Evolutionary conservation across 2,797 vertebrate genomes (phyloP).

Genomic region (Gymnodraco acuticeps): DNA sequence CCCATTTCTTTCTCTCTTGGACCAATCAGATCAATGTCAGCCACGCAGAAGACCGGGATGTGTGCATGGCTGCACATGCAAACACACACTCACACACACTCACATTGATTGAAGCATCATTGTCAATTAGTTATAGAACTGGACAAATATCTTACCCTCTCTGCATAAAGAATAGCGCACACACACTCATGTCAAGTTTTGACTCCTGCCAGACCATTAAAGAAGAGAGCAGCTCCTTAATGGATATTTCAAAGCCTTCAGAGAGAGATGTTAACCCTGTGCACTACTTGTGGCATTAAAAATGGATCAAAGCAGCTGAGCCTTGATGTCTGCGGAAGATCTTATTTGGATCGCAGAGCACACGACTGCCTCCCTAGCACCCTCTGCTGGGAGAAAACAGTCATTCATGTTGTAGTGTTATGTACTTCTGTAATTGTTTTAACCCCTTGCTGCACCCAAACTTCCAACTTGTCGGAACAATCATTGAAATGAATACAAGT

Average conservation of each 20-base stretch:
- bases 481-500: not conserved
- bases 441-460: slow-evolving; percentile 13
- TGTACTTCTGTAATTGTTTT: slow-evolving; percentile 33
- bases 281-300: slow-evolving; percentile 83
- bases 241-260: slow-evolving; percentile 81
- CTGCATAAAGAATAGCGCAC: slow-evolving; percentile 38
- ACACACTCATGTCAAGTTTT: slow-evolving; percentile 30
- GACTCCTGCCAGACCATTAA: slow-evolving; percentile 63
- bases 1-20: slow-evolving; percentile 39
- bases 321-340: slow-evolving; percentile 84
- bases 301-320: slow-evolving; percentile 81
- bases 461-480: slow-evolving; percentile 10
- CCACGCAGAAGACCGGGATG: slow-evolving; percentile 49
- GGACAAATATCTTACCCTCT: slow-evolving; percentile 56
- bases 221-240: slow-evolving; percentile 77
- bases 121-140: slow-evolving; percentile 62
- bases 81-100: slow-evolving; percentile 20
- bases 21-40: slow-evolving; percentile 49
- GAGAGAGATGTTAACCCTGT: slow-evolving; percentile 85
- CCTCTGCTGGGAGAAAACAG: slow-evolving; percentile 68
- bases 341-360: slow-evolving; percentile 75
- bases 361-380: slow-evolving; percentile 46
- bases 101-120: slow-evolving; percentile 67
- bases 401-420: slow-evolving; percentile 1
- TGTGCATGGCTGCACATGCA: slow-evolving; percentile 22